Evolutionary conservation across 2,888 invertebrate species (phyloP).

Genomic region (Camptogramma bilineatum): DNA sequence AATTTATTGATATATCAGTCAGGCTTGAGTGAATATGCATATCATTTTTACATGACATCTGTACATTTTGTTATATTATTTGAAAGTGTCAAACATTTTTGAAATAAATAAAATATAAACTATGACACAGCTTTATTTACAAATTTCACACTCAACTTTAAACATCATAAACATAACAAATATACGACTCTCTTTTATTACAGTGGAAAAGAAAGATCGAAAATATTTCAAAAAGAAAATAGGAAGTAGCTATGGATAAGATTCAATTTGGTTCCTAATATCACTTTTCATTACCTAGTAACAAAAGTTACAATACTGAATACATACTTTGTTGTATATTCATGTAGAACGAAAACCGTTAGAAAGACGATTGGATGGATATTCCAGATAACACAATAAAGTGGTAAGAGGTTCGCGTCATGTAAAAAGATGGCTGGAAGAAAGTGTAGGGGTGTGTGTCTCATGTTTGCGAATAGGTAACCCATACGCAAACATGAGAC

Average conservation of each 20-base stretch:
- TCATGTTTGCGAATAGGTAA: too few relatives aligned
- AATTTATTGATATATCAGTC: too few relatives aligned
- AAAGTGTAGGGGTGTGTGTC: too few relatives aligned
- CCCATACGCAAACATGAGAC: too few relatives aligned
- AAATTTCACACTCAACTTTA: neutral
- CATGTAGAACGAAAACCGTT: too few relatives aligned
- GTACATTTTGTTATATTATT: neutral
- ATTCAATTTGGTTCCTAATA: slow-evolving; percentile 4
- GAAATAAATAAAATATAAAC: neutral
- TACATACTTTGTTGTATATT: neutral
- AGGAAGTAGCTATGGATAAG: neutral
- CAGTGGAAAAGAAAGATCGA: neutral
- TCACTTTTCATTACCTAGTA: slow-evolving; percentile 2
- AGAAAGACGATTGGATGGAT: too few relatives aligned
- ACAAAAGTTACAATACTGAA: slow-evolving; percentile 4
- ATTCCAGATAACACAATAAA: too few relatives aligned
- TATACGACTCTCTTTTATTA: neutral
- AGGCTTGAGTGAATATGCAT: too few relatives aligned
- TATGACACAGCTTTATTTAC: slow-evolving; percentile 26
- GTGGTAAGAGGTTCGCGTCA: too few relatives aligned
- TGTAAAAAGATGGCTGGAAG: too few relatives aligned
- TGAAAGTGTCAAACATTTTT: neutral
- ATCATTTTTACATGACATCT: neutral
- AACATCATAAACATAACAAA: slow-evolving; percentile 5
- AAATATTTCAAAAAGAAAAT: too few relatives aligned